phyloP scores from a whole-genome alignment of 2,797 vertebrate species.

The Takifugu ocellatus region DNA sequence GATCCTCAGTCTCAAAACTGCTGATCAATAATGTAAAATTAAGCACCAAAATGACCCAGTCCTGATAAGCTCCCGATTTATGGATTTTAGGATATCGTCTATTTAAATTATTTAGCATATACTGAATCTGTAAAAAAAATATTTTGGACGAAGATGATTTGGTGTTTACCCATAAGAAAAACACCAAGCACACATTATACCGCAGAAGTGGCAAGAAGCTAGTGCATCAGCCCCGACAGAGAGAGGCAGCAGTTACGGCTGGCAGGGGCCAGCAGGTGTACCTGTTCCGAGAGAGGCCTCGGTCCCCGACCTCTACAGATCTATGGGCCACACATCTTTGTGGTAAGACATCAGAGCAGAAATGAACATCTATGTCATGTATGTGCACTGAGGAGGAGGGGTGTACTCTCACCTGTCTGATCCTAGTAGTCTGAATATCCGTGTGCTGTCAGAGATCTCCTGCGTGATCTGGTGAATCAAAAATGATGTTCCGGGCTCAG shows the following conservation, averaged over 20 bases:
- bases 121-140: no score
- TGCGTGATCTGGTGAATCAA: constrained; percentile 86
- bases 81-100: background rate
- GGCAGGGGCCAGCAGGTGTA: constrained; percentile 42
- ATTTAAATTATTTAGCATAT: background rate
- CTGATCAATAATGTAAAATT: constrained; percentile 9
- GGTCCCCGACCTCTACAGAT: constrained; percentile 50
- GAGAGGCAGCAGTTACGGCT: constrained; percentile 16
- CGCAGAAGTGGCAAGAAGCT: background rate
- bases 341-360: constrained; percentile 56
- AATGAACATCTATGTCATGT: constrained; percentile 42
- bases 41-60: constrained; percentile 21
- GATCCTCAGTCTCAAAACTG: background rate
- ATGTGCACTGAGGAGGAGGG: background rate
- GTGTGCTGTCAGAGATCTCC: constrained; percentile 96
- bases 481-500: background rate
- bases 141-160: constrained; percentile 10
- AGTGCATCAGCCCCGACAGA: constrained; percentile 27
- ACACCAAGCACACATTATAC: background rate
- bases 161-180: constrained; percentile 2
- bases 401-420: constrained; percentile 86
- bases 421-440: constrained; percentile 97
- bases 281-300: constrained; percentile 61
- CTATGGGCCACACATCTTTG: constrained; percentile 62
- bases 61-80: no score